Evolutionary conservation across 1,140 invertebrate species (phyloP).

Genomic region (Solenopsis fugax): DNA sequence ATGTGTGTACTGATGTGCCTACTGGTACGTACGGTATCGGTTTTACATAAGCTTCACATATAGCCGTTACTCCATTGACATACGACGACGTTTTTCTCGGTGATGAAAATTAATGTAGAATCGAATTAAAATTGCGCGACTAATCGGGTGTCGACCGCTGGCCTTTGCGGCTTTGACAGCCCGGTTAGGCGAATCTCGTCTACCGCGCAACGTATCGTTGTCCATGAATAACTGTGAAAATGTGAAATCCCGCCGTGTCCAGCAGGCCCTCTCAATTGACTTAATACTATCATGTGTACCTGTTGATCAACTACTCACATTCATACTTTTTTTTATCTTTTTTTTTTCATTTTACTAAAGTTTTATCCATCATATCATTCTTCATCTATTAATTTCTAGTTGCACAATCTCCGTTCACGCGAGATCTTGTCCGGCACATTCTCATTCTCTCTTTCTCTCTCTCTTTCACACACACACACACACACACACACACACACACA

Average conservation of each 20-base stretch:
- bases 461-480: background rate
- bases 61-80: conserved; percentile 48
- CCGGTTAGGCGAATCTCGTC: conserved; percentile 11
- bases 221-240: conserved; percentile 55
- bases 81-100: background rate
- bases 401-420: conserved; percentile 56
- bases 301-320: conserved; percentile 69
- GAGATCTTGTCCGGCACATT: conserved; percentile 30
- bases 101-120: conserved; percentile 8
- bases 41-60: conserved; percentile 49
- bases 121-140: conserved; percentile 31
- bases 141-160: conserved; percentile 65
- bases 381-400: conserved; percentile 59
- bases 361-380: conserved; percentile 64
- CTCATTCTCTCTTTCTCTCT: conserved; percentile 13
- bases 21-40: conserved; percentile 60
- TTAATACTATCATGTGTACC: conserved; percentile 81
- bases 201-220: conserved; percentile 40
- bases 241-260: conserved; percentile 60
- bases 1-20: conserved; percentile 44
- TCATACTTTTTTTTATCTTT: conserved; percentile 37
- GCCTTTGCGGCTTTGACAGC: conserved; percentile 68
- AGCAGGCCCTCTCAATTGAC: conserved; percentile 76
- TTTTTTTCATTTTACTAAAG: conserved; percentile 33
- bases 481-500: too few species aligned